Base-by-base conservation (phyloP, 2,888 invertebrate genomes). In the Hydrotaea cyrtoneurina region DNA sequence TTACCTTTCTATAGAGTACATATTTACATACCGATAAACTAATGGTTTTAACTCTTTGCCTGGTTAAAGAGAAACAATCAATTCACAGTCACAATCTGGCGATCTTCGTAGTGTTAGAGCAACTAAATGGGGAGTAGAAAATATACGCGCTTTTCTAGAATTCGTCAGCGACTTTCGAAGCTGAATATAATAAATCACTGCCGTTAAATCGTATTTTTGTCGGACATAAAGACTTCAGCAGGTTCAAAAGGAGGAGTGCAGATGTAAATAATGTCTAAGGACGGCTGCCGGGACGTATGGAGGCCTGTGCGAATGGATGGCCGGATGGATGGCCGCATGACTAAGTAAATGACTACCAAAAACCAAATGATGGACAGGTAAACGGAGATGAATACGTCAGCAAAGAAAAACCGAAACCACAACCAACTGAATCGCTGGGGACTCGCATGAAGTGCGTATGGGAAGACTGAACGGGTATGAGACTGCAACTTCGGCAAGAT, bases 211-310 rank as follows among this genome's bases (percentile, higher is more conserved):
- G 82, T 46, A 74, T 79, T 75, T 77, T 73, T 75, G 76, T 36
- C 74, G 83, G 81, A 86, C 86, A 83, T 86, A 83, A 83, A 82
- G 81, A 83, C 81, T 82, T 86, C 86, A 83, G 64, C 86, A 79
- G 77, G 62, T 78, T 76, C n/a, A 69, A 66, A 39, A 69, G 74
- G 72, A 75, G 80, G 83, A 80, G 80, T 46, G 69, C 23, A 46
- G 46, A 46, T 69, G 69, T 46, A 66, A 66, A 39, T 39, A 66
- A 66, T 43, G 75, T 72, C 46, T 53, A 79, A 71, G 77, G 66
- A 66, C 13, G 57, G 19, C 64, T 13, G 23, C 21, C 2, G n/a
- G 26, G 55, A 66, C 11, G 46, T 15, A 23, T 46, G 36, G 80
- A 71, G n/a, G 50, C 50, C n/a, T n/a, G n/a, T n/a, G n/a, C 50